Evolutionary conservation across 2,888 invertebrate genomes (phyloP), one percentile per base, ranked within the genome.

Genomic region (Yponomeuta plumbellus): DNA sequence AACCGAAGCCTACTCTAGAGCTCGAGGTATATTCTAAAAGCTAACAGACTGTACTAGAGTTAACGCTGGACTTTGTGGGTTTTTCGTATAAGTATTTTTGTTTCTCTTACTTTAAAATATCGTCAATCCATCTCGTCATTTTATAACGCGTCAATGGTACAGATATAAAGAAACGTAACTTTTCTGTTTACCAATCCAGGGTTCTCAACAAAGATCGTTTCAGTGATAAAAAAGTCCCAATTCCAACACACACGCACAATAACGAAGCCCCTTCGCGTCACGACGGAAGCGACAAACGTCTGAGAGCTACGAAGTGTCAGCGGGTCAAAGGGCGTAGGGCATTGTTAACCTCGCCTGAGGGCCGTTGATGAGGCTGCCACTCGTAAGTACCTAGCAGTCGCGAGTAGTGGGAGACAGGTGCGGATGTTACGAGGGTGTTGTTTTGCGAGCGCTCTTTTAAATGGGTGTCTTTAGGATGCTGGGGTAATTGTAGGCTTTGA

Each of bases 311-410:
- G 86, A 86, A 88, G 88, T 83, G 80, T 79, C 78, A 79, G 80
- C 86, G 79, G 89, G 88, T 88, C 89, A 88, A 83, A 88, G 88
- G 83, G 86, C 81, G 80, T 74, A 80, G 83, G 76, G 68, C 88
- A 88, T 89, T 90, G 89, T 89, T 89, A 89, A 83, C 86, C 83
- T 81, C 66, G 17, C 40, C 17, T 23, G 65, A 59, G 65, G 17
- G 61, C 61, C 61, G 56, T 64, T 64, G 66, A 61, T 61, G 66
- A 61, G 61, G 21, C 40, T 17, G 22, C 57, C 58, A 56, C 57
- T 39, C 20, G 52, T 52, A 52, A 52, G 26, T 2, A 44, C 2
- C 11, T 44, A 52, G 44, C 44, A 52, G 44, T 17, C 44, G 44
- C 44, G 17, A 58, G 58, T 11, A 20, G 58, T 58, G 44, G 44